Evolutionary conservation across 64 coral and sea anemone species (phyloP), one percentile per base, ranked within the genome.

Genomic region (Montipora capricornis): DNA sequence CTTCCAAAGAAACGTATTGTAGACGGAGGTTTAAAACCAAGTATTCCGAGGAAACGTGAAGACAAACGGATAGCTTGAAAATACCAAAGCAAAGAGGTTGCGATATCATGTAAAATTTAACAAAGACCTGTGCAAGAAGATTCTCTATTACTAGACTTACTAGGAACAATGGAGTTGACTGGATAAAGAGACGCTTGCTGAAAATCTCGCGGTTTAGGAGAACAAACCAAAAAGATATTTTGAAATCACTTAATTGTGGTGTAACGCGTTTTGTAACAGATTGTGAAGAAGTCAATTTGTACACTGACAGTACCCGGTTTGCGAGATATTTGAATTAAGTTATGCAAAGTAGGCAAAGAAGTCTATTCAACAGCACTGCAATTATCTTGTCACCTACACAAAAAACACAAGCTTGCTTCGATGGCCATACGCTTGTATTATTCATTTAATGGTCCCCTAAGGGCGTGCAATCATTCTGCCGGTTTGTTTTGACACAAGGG

Each of bases 331-430:
- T 78, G 67, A 71, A 71, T 86, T 24, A 5, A 50, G 64, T 86
- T 86, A 86, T 86, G 82, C 82, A 86, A 86, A 86, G 71, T 13
- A 86, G 82, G 66, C 82, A 71, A 37, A 86, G 82, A 29, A 62
- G 2, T 73, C 64, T 73, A 86, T 86, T 86, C 82, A 86, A 64
- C 49, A 73, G 82, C 4, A 46, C 44, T 10, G 66, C 66, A 86
- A 86, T 86, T 86, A 86, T 86, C 64, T 12, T 86, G 82, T 86
- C 82, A 73, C 12, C 57, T 20, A 70, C 66, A 86, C 82, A 86
- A 86, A 86, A 71, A 68, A 86, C 82, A 73, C 66, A 71, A 86
- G 82, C 82, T 44, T 50, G 64, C 62, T 45, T 86, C 82, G 66
- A 86, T 86, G 66, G 47, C 46, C 71, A 16, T 46, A 86, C 82